phyloP scores from a whole-genome alignment of 2,113 vertebrate species.

The Oncorhynchus nerka region DNA sequence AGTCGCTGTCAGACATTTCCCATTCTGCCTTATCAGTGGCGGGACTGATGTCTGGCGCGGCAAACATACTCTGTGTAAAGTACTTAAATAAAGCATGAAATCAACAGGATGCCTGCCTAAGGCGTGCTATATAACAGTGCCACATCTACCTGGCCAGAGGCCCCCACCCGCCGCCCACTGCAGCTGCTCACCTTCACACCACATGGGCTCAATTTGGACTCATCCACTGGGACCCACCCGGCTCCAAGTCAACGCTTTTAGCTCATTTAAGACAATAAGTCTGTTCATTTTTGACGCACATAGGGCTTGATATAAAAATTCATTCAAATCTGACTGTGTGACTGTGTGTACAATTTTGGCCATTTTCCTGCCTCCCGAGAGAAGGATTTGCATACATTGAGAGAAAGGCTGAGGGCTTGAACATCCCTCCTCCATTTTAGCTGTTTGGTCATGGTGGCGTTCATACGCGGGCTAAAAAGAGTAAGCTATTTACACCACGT shows the following conservation, averaged over 20 bases:
- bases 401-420: constrained; percentile 41
- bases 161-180: background rate
- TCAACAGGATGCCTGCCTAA: constrained; percentile 60
- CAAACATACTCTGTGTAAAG: constrained; percentile 71
- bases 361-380: constrained; percentile 51
- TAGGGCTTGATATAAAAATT: constrained; percentile 10
- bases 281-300: constrained; percentile 48
- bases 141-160: constrained; percentile 9
- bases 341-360: constrained; percentile 23
- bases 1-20: constrained; percentile 67
- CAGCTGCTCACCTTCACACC: constrained; percentile 62
- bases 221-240: constrained; percentile 13
- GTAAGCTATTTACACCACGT: constrained; percentile 58
- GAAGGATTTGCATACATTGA: constrained; percentile 68
- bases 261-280: constrained; percentile 1
- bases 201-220: constrained; percentile 51
- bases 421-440: constrained; percentile 45
- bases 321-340: constrained; percentile 37
- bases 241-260: constrained; percentile 27
- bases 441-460: constrained; percentile 65
- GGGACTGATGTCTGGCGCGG: constrained; percentile 70
- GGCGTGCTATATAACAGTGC: constrained; percentile 41
- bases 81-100: constrained; percentile 74
- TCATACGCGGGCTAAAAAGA: constrained; percentile 52
- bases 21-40: constrained; percentile 69